Percentiles rank a stretch among this genome's conserved stretches.
Evolutionary conservation across 2,113 vertebrate genomes (phyloP).

Genomic region (Brachypodius melanocephalos): DNA sequence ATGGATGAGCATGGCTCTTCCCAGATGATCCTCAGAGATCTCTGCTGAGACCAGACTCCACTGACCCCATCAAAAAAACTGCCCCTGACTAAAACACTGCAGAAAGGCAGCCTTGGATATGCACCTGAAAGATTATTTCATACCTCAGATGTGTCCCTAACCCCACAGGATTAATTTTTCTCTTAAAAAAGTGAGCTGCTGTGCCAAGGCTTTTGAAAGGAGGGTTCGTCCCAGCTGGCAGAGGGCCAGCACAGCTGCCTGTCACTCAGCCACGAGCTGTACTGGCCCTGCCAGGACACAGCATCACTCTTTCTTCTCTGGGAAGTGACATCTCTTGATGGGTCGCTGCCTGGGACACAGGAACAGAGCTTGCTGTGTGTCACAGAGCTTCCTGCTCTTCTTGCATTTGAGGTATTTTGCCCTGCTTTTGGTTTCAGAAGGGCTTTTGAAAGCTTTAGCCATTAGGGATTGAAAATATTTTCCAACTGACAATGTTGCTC

Average conservation of each 20-base stretch:
- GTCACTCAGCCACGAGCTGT: not conserved
- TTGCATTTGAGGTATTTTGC: not conserved
- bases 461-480: not conserved
- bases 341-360: constrained; percentile 4
- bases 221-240: not conserved
- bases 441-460: not conserved
- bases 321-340: not conserved
- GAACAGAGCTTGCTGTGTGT: constrained; percentile 25
- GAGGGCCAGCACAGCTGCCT: constrained; percentile 44
- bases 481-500: not conserved
- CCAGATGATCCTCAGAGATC: not conserved
- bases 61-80: not conserved
- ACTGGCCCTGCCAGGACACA: not conserved
- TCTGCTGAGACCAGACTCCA: not conserved
- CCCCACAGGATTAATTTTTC: not conserved
- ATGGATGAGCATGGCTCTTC: not conserved
- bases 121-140: not conserved
- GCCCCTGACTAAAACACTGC: not conserved
- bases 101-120: not conserved
- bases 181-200: not conserved
- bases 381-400: not conserved
- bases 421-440: not conserved
- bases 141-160: not conserved
- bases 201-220: not conserved
- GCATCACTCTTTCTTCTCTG: not conserved